Evolutionary conservation across 1,140 invertebrate species (phyloP), one percentile per base, ranked within the genome.

Genomic region (Drosophila seguyi): DNA sequence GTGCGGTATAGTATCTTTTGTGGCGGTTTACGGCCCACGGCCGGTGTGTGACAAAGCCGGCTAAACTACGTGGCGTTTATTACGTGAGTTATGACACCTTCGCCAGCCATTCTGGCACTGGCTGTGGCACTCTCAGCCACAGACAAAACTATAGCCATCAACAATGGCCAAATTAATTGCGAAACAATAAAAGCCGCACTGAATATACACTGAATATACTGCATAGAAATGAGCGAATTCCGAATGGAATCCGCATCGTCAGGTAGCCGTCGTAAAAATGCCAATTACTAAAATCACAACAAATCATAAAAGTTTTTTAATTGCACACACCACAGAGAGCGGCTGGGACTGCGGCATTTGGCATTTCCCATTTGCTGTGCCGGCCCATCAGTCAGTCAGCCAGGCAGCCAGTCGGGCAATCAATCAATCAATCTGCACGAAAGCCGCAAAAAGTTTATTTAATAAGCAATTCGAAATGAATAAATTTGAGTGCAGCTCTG

Each of bases 241-340:
- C 73, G 55, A 53, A 67, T 76, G 56, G 74, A 58, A 76, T 77
- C 73, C 53, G 71, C 58, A 74, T 75, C 66, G 59, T 63, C 85
- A 88, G 85, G 80, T 90, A 87, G 84, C 61, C 66, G 62, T 85
- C 73, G 50, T 90, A 81, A 84, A 88, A 81, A 81, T 61, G 63
- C 76, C 73, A 87, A 88, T 80, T 88, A 79, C 81, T 71, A 88
- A 87, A 88, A 88, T 88, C 84, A 80, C 65, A 88, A 90, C 86
- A 81, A 90, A 85, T 90, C 85, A 85, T 88, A 90, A 88, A 86
- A 87, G 67, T 84, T 81, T 79, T 84, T 86, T 84, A 88, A 88
- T 88, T 74, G 77, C 80, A 60, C 42, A 50, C 50, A 57, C 22
- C 80, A 60, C 42, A 50, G 47, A 57, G 25, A 48, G 20, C 45